Evolutionary conservation across 1,140 invertebrate species (phyloP), one percentile per base, ranked within the genome.

Genomic region (Heliothis virescens): DNA sequence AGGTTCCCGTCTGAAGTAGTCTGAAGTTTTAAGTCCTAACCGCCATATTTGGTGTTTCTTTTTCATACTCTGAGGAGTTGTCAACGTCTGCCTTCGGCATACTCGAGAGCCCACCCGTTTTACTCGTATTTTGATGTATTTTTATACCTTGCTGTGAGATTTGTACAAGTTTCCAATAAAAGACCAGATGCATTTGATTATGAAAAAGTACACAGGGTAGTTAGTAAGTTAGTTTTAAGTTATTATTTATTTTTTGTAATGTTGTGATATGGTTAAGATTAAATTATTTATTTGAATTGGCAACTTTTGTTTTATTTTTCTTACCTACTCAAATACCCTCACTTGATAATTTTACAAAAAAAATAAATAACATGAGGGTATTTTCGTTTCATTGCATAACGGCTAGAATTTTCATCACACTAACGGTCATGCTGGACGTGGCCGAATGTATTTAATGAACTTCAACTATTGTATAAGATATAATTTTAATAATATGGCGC

Each of bases 171-270:
- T 82, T 63, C 65, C 52, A 71, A 18, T 73, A 74, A 86, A 90
- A 84, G 59, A 78, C 92, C 94, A 95, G 94, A 95, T 87, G 94
- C 94, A 95, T 95, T 95, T 95, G 94, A 95, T 95, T 92, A 89
- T 81, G 86, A 93, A 93, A 93, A 94, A 95, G 94, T 95, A 95
- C 94, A 95, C 93, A 94, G 90, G 85, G 77, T 91, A 92, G 87
- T 77, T 85, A 89, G 79, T 86, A 83, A 82, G 76, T 81, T 92
- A 92, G 83, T 67, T 74, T 80, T 89, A 91, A 89, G 85, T 85
- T 83, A 81, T 83, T 89, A 91, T 92, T 92, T 92, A 92, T 92
- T 92, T 87, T 86, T 83, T 87, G 77, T 85, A 73, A 79, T 87
- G 80, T 85, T 93, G 89, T 92, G 91, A 93, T 94, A 91, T 87